Evolutionary conservation across 2,113 vertebrate genomes (phyloP), one percentile per base, ranked within the genome.

Genomic region (Phylloscopus trochilus): DNA sequence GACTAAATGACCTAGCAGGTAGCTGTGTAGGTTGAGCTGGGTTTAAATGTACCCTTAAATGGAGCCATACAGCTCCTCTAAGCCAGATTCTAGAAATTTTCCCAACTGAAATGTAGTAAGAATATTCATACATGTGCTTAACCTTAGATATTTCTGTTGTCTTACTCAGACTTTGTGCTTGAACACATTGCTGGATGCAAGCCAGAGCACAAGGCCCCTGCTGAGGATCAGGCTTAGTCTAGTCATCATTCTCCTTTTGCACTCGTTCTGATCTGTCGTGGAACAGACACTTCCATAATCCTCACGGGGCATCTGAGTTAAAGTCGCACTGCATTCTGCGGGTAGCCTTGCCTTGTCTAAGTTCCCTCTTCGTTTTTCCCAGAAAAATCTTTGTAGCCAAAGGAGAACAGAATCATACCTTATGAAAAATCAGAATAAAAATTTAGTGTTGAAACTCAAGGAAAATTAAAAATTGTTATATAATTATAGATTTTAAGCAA

Each of bases 41-140:
- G 30, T 43, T 67, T 82, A 67, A 35, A 21, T 0, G 1, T 33
- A 47, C 14, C 9, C 1, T 0, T 7, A 8, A 21, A 58, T 77
- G 59, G n/a, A 74, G 13, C 15, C 13, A 28, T 16, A 20, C 15
- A 37, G 22, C 17, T 1, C 0, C 19, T 72, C 12, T 60, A 58
- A 70, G 15, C 10, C 37, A 70, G 35, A 20, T 58, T 58, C 72
- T 77, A 60, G 18, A 41, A 47, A 53, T 64, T 18, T 58, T 77
- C 72, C n/a, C 51, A 73, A 15, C 3, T 1, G 3, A 85, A 87
- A 53, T 58, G 15, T 31, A 3, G 3, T 30, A 39, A 72, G 47
- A 67, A 39, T 85, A 43, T 69, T 92, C 63, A 56, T n/a, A 20
- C 3, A 24, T 2, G 22, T 21, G 35, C 19, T 77, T 66, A 62